phyloP scores from a whole-genome alignment of 2,113 vertebrate species.

The Leptodactylus fuscus region DNA sequence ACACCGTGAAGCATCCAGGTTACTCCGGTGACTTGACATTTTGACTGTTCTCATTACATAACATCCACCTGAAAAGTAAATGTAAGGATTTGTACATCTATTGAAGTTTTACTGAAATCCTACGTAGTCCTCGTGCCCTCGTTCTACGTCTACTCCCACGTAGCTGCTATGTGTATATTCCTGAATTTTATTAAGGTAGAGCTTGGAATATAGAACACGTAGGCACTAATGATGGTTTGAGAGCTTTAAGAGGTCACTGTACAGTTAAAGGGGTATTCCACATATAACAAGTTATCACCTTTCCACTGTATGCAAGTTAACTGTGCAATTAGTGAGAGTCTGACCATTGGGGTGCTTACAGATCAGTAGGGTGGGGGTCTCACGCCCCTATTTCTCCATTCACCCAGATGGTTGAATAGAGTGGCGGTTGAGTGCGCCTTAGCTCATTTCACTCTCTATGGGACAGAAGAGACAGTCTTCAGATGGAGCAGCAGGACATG shows the following conservation, averaged over 20 bases:
- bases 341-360: no score
- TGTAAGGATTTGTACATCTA: constrained; percentile 16
- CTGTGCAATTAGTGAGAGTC: no score
- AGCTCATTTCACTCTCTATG: no score
- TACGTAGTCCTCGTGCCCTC: not conserved
- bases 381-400: no score
- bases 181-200: not conserved
- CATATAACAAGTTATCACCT: no score
- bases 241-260: not conserved
- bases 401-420: no score
- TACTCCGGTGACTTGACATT: constrained; percentile 45
- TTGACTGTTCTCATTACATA: constrained; percentile 50
- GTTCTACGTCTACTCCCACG: not conserved
- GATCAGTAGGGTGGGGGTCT: no score
- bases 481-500: no score
- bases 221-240: not conserved
- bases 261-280: no score
- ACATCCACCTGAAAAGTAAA: constrained; percentile 46
- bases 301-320: no score
- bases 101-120: not conserved
- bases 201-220: not conserved
- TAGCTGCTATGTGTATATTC: not conserved
- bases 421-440: no score
- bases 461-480: no score
- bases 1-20: not conserved